These are phyloP conservation scores for Centruroides sculpturatus DNA, from an alignment of 1,140 invertebrate genomes.

Conservation along the genomic window DNA sequence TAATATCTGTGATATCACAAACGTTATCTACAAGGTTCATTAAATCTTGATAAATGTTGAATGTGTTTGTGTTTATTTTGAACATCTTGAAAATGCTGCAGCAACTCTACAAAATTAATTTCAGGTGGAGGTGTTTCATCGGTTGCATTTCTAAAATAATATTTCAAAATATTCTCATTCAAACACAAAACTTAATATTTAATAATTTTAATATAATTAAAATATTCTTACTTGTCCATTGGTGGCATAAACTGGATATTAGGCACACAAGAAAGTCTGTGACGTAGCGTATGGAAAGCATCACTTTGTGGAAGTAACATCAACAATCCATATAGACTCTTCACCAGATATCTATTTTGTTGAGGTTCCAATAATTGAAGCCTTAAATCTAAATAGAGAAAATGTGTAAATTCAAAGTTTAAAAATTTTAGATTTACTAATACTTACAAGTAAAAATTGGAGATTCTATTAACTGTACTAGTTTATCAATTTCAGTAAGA, in stretches of 20 bases:
- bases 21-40: no score
- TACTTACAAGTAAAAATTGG: constrained; percentile 96
- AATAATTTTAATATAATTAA: neutral
- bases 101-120: constrained; percentile 45
- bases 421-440: neutral
- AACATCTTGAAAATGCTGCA: constrained; percentile 45
- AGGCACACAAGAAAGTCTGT: constrained; percentile 78
- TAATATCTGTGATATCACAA: no score
- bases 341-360: constrained; percentile 60
- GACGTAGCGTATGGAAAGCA: constrained; percentile 75
- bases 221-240: constrained; percentile 15
- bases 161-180: no score
- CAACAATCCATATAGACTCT: constrained; percentile 84
- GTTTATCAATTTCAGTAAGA: constrained; percentile 88
- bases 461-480: constrained; percentile 94
- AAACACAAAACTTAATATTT: no score
- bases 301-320: constrained; percentile 97
- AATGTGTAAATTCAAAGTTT: neutral
- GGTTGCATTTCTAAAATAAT: neutral
- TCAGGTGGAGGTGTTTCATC: constrained; percentile 10
- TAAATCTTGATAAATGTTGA: no score
- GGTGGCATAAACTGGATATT: constrained; percentile 33
- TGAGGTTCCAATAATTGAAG: constrained; percentile 75
- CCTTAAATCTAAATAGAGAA: constrained; percentile 54
- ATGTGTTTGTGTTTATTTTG: constrained; percentile 41